phyloP scores from a whole-genome alignment of 2,888 invertebrate genomes.

The Euplexia lucipara region DNA sequence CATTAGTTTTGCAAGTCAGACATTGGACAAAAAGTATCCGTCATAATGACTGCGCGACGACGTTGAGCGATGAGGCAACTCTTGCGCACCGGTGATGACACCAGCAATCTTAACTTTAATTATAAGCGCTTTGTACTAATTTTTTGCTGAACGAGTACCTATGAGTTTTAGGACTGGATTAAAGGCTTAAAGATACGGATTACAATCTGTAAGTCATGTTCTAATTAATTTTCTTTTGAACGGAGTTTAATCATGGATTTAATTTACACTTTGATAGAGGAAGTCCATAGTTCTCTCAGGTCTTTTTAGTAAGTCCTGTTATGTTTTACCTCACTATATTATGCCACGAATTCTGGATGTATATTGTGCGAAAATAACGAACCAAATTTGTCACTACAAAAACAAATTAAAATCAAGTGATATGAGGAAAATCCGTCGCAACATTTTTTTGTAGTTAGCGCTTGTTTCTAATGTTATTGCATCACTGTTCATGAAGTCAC shows the following conservation, averaged over 20 bases:
- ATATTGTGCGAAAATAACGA: no score
- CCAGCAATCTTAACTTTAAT: conserved; percentile 17
- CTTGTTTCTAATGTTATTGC: no score
- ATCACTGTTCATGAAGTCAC: no score
- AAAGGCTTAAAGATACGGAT: background rate
- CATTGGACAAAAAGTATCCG: conserved; percentile 44
- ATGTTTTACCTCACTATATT: background rate
- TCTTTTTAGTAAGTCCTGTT: no score
- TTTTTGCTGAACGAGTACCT: background rate
- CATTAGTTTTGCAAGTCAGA: conserved; percentile 51
- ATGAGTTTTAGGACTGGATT: conserved; percentile 24
- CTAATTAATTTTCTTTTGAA: background rate
- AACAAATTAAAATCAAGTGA: background rate
- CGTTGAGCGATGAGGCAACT: conserved; percentile 37
- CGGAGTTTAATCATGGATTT: no score
- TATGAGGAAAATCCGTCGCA: background rate
- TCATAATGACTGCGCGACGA: conserved; percentile 43
- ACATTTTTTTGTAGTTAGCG: no score
- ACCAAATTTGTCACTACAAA: background rate
- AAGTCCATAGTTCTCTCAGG: no score
- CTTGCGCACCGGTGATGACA: conserved; percentile 53
- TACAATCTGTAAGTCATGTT: background rate
- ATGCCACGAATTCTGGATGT: background rate
- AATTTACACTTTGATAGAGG: background rate
- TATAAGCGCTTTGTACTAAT: conserved; percentile 3